phyloP scores from a whole-genome alignment of 2,797 vertebrate species.

The Selene dorsalis region DNA sequence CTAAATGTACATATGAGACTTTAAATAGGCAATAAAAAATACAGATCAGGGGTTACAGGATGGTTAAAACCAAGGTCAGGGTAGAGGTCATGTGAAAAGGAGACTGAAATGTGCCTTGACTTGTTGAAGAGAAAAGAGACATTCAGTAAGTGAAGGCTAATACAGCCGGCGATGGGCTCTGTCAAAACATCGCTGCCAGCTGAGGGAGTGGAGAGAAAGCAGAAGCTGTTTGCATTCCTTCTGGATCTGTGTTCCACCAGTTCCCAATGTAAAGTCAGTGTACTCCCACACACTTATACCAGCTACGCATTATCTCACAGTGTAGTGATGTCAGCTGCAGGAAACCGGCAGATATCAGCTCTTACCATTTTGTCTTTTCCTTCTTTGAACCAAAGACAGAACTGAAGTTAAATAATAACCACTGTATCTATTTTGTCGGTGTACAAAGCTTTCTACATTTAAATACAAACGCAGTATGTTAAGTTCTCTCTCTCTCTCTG shows the following conservation, averaged over 20 bases:
- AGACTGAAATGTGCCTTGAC: constrained; percentile 54
- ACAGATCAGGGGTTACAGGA: constrained; percentile 37
- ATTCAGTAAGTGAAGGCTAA: constrained; percentile 55
- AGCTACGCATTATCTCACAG: constrained; percentile 33
- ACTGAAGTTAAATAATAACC: not conserved
- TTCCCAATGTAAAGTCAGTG: constrained; percentile 35
- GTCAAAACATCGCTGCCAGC: constrained; percentile 60
- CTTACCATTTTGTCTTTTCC: not conserved
- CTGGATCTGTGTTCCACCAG: constrained; percentile 44
- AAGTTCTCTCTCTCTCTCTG: not conserved
- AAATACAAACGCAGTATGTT: not conserved
- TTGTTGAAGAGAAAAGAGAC: constrained; percentile 56
- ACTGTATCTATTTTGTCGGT: no score
- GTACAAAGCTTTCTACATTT: not conserved
- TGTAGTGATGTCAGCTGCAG: constrained; percentile 33
- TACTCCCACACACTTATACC: constrained; percentile 47
- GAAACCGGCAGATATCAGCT: not conserved
- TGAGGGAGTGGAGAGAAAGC: constrained; percentile 65
- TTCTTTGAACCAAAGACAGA: not conserved
- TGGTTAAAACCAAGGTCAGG: constrained; percentile 46
- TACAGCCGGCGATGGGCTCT: constrained; percentile 43
- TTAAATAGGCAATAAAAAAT: constrained; percentile 63
- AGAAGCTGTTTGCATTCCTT: constrained; percentile 73
- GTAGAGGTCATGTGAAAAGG: constrained; percentile 53
- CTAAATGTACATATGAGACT: constrained; percentile 49